Base-by-base conservation (phyloP, 2,888 invertebrate genomes). In the Autographa pulchrina region DNA sequence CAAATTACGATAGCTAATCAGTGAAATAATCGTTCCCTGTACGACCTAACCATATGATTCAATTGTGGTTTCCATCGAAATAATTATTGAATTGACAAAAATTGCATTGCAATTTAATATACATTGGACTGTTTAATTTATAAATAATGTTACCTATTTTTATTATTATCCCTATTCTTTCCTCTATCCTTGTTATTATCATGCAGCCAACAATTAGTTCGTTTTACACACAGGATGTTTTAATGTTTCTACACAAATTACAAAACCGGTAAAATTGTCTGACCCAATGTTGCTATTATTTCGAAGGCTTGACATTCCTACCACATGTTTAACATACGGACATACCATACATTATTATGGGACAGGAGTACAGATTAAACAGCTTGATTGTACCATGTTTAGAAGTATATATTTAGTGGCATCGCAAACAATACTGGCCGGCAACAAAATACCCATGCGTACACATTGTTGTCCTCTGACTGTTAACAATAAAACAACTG, bases 381-480 rank as follows among this genome's bases (percentile, higher is more conserved):
- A 41, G 38, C n/a, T 56, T 69, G 65, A 65, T 62, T 80, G 65
- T n/a, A 3, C 11, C 59, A 41, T 62, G 61, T 41, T 56, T 70
- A 62, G 65, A 64, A 56, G 60, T 52, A 74, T 63, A 73, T 41
- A 73, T 72, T 77, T 54, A 56, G 69, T 77, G 64, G 68, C 82
- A 77, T 74, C 71, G 70, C 64, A 66, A 71, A 90, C 90, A 89
- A 89, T 88, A 72, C 86, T 85, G 86, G 86, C 81, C 86, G 85
- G 68, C 78, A 83, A 88, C 88, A 88, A 89, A 88, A 88, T 85
- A 88, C 73, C 81, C 84, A 84, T 82, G 82, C 79, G 77, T 83
- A 85, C 78, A 82, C 84, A 86, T 84, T 84, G 85, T 86, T 87
- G 81, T 81, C 71, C 69, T 72, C 75, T 71, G 74, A 70, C 69